A percentile compares a stretch with the other conserved stretches of the same genome.
These are phyloP conservation scores for Forbesichthys agassizii DNA, from an alignment of 2,113 vertebrate genomes.

Conservation along the genomic window DNA sequence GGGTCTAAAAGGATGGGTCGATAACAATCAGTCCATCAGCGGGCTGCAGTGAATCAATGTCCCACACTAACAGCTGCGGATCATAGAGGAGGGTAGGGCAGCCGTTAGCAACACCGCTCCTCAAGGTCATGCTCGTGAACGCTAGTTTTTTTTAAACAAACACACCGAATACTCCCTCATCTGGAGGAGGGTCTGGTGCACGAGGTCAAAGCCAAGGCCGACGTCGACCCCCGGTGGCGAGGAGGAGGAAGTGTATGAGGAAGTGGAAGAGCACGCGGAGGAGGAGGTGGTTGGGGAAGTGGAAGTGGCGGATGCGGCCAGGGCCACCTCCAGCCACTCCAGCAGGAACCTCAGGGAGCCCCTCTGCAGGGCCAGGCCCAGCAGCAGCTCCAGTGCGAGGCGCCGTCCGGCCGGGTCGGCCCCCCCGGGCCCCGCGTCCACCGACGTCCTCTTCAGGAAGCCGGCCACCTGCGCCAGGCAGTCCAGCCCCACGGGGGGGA, in stretches of 20 bases:
- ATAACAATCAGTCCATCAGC: no score
- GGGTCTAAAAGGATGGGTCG: no score
- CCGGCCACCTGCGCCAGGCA: conserved; percentile 94
- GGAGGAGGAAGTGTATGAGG: conserved; percentile 80
- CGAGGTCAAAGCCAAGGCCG: conserved; percentile 75
- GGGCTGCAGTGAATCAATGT: no score
- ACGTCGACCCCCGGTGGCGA: conserved; percentile 49
- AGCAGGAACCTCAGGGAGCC: conserved; percentile 91
- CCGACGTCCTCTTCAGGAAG: conserved; percentile 87
- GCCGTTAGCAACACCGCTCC: neutral
- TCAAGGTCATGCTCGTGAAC: no score
- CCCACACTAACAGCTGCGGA: no score
- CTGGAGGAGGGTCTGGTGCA: conserved; percentile 77
- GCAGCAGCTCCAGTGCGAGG: conserved; percentile 90
- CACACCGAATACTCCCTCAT: conserved; percentile 82
- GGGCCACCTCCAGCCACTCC: conserved; percentile 94
- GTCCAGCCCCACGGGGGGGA: conserved; percentile 96
- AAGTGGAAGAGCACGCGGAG: conserved; percentile 95
- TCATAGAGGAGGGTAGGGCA: no score
- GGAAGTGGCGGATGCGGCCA: conserved; percentile 89
- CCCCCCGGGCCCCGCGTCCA: conserved; percentile 74
- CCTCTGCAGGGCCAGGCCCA: conserved; percentile 92
- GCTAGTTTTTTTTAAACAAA: neutral
- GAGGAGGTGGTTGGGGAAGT: conserved; percentile 84
- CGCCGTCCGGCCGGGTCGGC: conserved; percentile 91